Evolutionary conservation across 2,113 vertebrate genomes (phyloP), one percentile per base, ranked within the genome.

Genomic region (Dicrurus megarhynchus): DNA sequence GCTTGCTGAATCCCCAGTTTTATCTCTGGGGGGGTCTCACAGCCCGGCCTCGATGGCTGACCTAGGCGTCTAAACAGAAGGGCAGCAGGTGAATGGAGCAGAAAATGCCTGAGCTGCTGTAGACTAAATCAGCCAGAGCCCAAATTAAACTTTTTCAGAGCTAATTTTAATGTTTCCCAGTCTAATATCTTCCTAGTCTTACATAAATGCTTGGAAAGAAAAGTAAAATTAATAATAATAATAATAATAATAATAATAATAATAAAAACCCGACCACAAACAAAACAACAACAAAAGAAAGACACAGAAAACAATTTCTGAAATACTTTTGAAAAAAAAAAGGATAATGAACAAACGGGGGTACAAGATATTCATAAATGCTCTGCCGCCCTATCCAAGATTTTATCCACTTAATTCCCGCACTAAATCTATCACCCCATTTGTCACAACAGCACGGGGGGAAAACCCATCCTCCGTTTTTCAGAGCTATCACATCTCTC

Each of bases 271-370:
- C 5, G 20, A 70, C 55, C 53, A 27, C 22, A 59, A 87, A 69
- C 28, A 42, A 41, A 74, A 64, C 52, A 89, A 42, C 35, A 71
- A 64, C 46, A 37, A 69, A 84, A 67, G 28, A 41, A 71, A n/a
- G 3, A 44, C 6, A 10, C 7, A 23, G 24, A 39, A 93, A 79
- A 24, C 7, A 6, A 44, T 67, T 91, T 55, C 75, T 49, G 35
- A 91, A 87, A 57, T 39, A 35, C 15, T 82, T 76, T 5, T 9
- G 30, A 3, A 30, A 65, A 74, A 28, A 24, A 68, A 27, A 30
- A 2, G 21, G 16, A 61, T 50, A 67, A 33, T 4, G 5, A 94
- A 44, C 23, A 52, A 46, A 42, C 0, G 0, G 0, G 2, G 5
- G 7, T 23, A 21, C 13, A 19, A 42, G 24, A 33, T 6, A 77